Percentiles rank a stretch among this genome's conserved stretches.
phyloP scores from a whole-genome alignment of 2,797 vertebrate genomes.

The Sphenopsis melanotis region DNA sequence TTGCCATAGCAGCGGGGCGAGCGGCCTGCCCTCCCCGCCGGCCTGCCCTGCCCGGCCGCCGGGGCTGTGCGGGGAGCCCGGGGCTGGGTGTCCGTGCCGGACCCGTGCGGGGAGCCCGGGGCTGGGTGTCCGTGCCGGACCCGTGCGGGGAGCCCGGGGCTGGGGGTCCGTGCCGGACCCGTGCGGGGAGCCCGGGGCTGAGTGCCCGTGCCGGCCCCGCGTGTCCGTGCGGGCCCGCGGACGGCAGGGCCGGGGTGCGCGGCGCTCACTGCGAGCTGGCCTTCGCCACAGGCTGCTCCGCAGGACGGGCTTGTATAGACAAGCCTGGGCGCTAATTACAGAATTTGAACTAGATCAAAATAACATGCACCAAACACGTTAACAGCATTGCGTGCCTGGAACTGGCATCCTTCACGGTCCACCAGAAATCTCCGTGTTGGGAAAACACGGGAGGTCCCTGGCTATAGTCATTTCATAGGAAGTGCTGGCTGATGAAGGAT shows the following conservation, averaged over 20 bases:
- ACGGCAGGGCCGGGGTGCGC: not conserved
- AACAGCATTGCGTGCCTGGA: not conserved
- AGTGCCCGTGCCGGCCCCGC: too few relatives aligned
- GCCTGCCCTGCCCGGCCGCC: not conserved
- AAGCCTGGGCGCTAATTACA: not conserved
- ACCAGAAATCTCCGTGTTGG: not conserved
- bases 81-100: too few relatives aligned
- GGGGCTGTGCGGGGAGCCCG: not conserved
- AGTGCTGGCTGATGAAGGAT: not conserved
- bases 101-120: too few relatives aligned
- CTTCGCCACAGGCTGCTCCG: not conserved
- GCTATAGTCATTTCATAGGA: not conserved
- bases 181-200: too few relatives aligned
- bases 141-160: not conserved
- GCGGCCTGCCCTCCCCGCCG: not conserved
- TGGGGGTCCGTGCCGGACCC: not conserved
- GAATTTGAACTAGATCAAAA: not conserved
- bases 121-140: too few relatives aligned
- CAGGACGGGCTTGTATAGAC: not conserved
- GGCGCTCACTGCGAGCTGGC: not conserved
- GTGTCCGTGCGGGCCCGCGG: accelerated
- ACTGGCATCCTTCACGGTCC: not conserved
- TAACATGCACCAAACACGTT: not conserved
- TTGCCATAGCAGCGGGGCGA: constrained; percentile 69
- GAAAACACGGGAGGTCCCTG: not conserved